Evolutionary conservation across 2,888 invertebrate species (phyloP).

Genomic region (Limnephilus auricula): DNA sequence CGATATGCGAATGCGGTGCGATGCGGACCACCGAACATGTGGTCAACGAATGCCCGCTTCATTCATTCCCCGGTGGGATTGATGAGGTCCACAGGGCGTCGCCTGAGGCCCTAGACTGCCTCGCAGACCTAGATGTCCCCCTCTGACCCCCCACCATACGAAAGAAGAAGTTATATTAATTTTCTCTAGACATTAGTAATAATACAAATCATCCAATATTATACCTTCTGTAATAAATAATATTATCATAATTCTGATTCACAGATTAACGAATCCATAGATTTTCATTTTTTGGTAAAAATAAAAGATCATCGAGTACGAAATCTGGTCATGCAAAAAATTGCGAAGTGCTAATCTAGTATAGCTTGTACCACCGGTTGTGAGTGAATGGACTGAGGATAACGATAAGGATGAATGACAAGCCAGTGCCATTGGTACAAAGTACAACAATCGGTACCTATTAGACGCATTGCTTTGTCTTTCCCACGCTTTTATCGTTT

Average conservation of each 20-base stretch:
- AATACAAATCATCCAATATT: no score
- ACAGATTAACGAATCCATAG: not conserved
- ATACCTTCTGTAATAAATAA: no score
- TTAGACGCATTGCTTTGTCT: not conserved
- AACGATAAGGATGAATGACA: conserved; percentile 27
- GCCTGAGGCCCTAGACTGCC: no score
- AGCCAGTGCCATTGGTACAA: not conserved
- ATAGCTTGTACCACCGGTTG: not conserved
- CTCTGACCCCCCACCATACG: no score
- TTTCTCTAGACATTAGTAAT: no score
- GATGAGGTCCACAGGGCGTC: no score
- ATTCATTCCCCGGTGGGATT: no score
- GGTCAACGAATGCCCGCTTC: no score
- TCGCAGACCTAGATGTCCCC: no score
- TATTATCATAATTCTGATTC: not conserved
- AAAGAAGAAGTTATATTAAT: no score
- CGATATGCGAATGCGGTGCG: no score
- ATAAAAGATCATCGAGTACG: not conserved
- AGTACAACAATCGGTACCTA: not conserved
- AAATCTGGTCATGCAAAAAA: not conserved
- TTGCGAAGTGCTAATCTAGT: not conserved
- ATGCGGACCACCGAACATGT: no score
- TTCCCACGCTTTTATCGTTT: not conserved
- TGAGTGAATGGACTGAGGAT: conserved; percentile 5
- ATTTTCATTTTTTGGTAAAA: not conserved